Percentiles rank a stretch among this genome's conserved stretches.
phyloP scores from a whole-genome alignment of 1,140 invertebrate species.

The Drosophila orosa region DNA sequence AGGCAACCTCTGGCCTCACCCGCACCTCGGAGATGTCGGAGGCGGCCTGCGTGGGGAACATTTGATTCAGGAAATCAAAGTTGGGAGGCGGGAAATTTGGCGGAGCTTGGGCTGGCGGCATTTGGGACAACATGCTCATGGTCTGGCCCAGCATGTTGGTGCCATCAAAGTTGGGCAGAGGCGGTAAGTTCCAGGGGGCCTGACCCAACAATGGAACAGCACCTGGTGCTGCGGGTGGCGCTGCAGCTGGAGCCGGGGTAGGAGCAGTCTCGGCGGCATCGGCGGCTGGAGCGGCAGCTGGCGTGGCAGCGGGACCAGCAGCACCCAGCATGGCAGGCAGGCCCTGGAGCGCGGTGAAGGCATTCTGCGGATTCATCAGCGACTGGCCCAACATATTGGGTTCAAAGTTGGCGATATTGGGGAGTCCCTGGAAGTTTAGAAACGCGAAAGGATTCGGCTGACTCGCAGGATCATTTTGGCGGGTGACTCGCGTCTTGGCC shows the following conservation, averaged over 20 bases:
- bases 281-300: slow-evolving; percentile 32
- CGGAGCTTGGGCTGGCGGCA: not conserved
- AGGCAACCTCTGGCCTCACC: slow-evolving; percentile 55
- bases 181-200: not conserved
- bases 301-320: slow-evolving; percentile 2
- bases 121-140: slow-evolving; percentile 19
- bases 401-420: not conserved
- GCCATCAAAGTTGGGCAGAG: slow-evolving; percentile 31
- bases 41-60: slow-evolving; percentile 38
- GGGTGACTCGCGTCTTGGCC: slow-evolving; percentile 59
- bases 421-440: not conserved
- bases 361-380: not conserved
- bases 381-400: not conserved
- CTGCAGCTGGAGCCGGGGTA: slow-evolving; percentile 10
- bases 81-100: slow-evolving; percentile 4
- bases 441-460: not conserved
- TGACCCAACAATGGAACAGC: slow-evolving; percentile 19
- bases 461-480: slow-evolving; percentile 35
- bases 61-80: slow-evolving; percentile 26
- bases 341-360: not conserved
- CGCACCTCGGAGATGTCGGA: slow-evolving; percentile 76
- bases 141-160: slow-evolving; percentile 35
- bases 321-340: slow-evolving; percentile 22
- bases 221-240: not conserved
- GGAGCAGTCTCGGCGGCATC: slow-evolving; percentile 4